phyloP scores from a whole-genome alignment of 2,888 invertebrate genomes.

The Eristalis pertinax region DNA sequence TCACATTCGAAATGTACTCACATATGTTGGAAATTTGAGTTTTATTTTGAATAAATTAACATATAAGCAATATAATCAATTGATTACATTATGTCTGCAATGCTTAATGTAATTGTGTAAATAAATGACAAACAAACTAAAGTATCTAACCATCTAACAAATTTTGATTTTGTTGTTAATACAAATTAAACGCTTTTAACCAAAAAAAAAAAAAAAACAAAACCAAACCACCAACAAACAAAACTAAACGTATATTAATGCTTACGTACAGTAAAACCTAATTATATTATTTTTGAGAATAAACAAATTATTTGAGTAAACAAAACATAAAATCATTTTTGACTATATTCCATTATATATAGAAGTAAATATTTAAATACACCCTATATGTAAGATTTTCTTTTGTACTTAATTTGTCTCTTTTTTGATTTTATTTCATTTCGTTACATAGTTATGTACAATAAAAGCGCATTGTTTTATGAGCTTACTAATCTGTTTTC shows the following conservation, averaged over 20 bases:
- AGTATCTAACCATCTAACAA: slow-evolving; percentile 10
- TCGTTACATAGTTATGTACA: slow-evolving; percentile 31
- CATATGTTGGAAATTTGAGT: slow-evolving; percentile 34
- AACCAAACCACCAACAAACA: slow-evolving; percentile 8
- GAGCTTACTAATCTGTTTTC: slow-evolving; percentile 57
- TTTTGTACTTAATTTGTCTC: slow-evolving; percentile 16
- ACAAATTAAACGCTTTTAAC: slow-evolving; percentile 41
- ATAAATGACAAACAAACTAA: slow-evolving; percentile 52
- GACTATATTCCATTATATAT: slow-evolving; percentile 47
- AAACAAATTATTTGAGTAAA: slow-evolving; percentile 62
- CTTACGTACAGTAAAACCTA: slow-evolving; percentile 62
- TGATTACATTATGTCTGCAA: slow-evolving; percentile 41
- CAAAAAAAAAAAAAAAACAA: slow-evolving; percentile 28
- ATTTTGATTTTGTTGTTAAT: slow-evolving; percentile 36
- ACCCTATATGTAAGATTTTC: slow-evolving; percentile 53
- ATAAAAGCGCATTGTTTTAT: slow-evolving; percentile 8
- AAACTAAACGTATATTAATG: slow-evolving; percentile 56
- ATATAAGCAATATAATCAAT: slow-evolving; percentile 47
- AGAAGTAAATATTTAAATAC: slow-evolving; percentile 59
- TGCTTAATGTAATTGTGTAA: slow-evolving; percentile 61
- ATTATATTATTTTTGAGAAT: slow-evolving; percentile 23
- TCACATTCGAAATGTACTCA: slow-evolving; percentile 71
- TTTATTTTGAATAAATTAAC: slow-evolving; percentile 22
- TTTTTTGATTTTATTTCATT: slow-evolving; percentile 15
- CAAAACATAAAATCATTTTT: slow-evolving; percentile 39